Conservation (phyloP, 2,113 vertebrate genomes). For the Manacus vitellinus region DNA sequence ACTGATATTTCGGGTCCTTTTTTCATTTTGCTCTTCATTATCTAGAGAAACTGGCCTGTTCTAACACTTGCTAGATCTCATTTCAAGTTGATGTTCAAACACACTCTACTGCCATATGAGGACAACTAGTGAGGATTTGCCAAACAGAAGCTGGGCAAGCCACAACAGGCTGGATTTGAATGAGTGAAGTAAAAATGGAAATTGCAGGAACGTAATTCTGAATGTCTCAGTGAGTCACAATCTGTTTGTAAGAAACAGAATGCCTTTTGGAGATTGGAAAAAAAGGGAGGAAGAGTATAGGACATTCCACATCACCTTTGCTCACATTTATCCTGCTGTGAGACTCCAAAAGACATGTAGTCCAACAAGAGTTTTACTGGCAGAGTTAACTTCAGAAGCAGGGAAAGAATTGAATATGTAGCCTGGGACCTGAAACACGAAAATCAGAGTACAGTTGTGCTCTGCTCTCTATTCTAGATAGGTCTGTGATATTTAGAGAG, state of each 20-base stretch:
- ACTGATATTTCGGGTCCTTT: neutral
- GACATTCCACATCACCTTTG: neutral
- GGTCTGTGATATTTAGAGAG: neutral
- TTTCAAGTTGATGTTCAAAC: neutral
- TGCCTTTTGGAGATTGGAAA: neutral
- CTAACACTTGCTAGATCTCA: neutral
- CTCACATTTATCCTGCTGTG: neutral
- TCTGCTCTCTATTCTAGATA: neutral
- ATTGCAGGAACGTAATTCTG: neutral
- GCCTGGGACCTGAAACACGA: neutral
- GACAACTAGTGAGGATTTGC: neutral
- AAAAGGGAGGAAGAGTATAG: neutral
- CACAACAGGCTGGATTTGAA: neutral
- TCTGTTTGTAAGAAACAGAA: constrained; percentile 15
- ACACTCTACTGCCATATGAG: neutral
- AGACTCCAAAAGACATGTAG: neutral
- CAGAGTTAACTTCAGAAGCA: neutral
- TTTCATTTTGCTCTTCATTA: neutral
- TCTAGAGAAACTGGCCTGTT: neutral
- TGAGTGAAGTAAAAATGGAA: neutral
- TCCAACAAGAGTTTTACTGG: neutral
- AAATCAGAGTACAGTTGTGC: neutral
- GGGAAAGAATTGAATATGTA: neutral
- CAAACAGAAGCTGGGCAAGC: constrained; percentile 1
- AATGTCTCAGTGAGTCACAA: constrained; percentile 19